A percentile compares a stretch with the other conserved stretches of the same genome.
These are phyloP conservation scores for Pseudomyrmex dendroicus DNA, from an alignment of 1,140 invertebrate genomes.

Conservation along the genomic window DNA sequence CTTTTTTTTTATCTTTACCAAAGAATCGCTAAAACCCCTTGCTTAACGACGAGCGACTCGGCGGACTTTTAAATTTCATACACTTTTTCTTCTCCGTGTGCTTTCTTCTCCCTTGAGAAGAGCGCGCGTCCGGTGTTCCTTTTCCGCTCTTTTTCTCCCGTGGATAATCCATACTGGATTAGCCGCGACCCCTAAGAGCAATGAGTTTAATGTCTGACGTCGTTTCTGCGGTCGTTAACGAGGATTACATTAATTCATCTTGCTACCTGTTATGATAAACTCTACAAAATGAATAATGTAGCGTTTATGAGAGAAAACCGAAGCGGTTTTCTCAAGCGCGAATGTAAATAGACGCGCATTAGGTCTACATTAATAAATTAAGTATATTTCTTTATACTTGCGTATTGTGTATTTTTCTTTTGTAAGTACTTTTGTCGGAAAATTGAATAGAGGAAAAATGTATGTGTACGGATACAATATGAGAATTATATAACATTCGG, in stretches of 20 bases:
- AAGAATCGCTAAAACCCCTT: constrained; percentile 76
- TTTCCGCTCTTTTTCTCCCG: constrained; percentile 13
- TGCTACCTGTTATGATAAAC: constrained; percentile 51
- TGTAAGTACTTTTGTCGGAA: not conserved
- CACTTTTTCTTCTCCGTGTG: constrained; percentile 54
- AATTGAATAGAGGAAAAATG: not conserved
- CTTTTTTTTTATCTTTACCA: constrained; percentile 67
- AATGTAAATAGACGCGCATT: not conserved
- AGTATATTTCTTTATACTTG: not conserved
- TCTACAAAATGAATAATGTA: constrained; percentile 7
- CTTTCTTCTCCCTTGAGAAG: constrained; percentile 12
- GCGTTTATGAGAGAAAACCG: constrained; percentile 10
- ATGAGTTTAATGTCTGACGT: constrained; percentile 57
- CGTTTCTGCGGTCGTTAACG: constrained; percentile 52
- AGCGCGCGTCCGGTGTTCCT: constrained; percentile 14
- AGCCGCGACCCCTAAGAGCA: constrained; percentile 54
- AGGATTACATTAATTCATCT: constrained; percentile 57
- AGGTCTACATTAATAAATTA: constrained; percentile 19
- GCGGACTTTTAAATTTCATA: constrained; percentile 71
- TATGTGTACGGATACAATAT: not conserved
- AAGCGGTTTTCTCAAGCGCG: not conserved
- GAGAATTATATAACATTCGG: not conserved
- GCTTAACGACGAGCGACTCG: constrained; percentile 76
- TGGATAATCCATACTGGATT: constrained; percentile 59
- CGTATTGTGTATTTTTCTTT: not conserved